A percentile compares a stretch with the other conserved stretches of the same genome.
Conservation (phyloP, 2,797 vertebrate genomes). For the Protonibea diacanthus region DNA sequence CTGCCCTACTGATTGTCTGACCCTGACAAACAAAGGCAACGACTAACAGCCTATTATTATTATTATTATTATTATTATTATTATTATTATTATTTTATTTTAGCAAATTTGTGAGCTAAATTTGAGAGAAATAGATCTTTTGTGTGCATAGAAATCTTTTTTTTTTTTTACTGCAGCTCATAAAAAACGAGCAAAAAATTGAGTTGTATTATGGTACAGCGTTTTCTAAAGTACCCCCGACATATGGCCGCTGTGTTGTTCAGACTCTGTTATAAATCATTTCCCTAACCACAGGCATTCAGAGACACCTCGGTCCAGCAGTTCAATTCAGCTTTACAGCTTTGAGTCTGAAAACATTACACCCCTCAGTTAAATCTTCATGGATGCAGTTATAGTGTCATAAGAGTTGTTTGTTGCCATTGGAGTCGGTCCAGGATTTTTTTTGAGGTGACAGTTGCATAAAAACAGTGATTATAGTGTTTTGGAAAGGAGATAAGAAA, state of each 20-base stretch:
- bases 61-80: too few relatives aligned
- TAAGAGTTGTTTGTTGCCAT: background rate
- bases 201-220: too few relatives aligned
- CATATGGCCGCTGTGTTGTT: background rate
- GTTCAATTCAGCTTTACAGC: background rate
- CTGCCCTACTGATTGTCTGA: too few relatives aligned
- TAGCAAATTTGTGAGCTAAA: too few relatives aligned
- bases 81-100: too few relatives aligned
- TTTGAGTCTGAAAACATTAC: background rate
- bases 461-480: background rate
- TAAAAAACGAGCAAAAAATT: too few relatives aligned
- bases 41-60: too few relatives aligned
- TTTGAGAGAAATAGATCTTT: too few relatives aligned
- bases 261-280: background rate
- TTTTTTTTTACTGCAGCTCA: too few relatives aligned
- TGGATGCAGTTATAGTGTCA: background rate
- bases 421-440: conserved; percentile 8
- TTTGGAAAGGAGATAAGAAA: background rate
- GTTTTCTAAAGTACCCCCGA: background rate
- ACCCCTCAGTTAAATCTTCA: background rate
- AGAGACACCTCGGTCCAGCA: background rate
- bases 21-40: too few relatives aligned
- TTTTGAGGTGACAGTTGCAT: background rate
- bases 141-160: too few relatives aligned
- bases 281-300: background rate